Base-by-base conservation (phyloP, 2,888 invertebrate species). In the Cybosia mesomella region DNA sequence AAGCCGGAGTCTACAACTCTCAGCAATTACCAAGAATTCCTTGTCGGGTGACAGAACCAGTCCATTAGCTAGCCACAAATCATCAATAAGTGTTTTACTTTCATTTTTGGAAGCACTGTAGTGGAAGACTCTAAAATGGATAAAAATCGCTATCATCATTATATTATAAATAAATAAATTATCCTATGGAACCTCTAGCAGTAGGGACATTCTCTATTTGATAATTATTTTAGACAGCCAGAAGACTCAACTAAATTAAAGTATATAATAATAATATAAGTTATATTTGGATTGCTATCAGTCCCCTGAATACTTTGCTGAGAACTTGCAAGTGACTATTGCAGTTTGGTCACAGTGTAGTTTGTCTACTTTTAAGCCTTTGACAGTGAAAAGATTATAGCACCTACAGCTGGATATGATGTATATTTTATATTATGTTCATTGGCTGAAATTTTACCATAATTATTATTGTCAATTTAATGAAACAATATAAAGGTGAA, bases 1-100 rank as follows among this genome's bases (percentile, higher is more conserved):
- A n/a, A 99, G 91, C 74, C 97, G 96, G 66, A 95, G 96, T 7
- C 91, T 92, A 5, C 89, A 85, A 0, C 97, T 96, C 91, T 99
- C 99, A 1, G 96, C 91, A 0, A 99, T 96, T 34, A 99, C 90
- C 4, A 99, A 87, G 83, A 97, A 98, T 71, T 97, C 96, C 87
- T 98, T 97, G 83, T 98, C 97, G 8, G 97, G 96, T 18, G 98
- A 97, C 0, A 99, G 84, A 64, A 96, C 96, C 32, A 99, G 90
- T 21, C 99, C 99, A 91, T 99, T 99, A 0, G 99, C 96, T 91
- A 99, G 98, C 89, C 96, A 96, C 0, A 99, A 84, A 60, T 97
- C 95, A 73, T 97, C 96, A 0, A 98, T 85, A 36, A 99, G 90
- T 3, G 98, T 97, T 83, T 95, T 96, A 84, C 97, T 98, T 75